Conservation (phyloP, 1,140 invertebrate genomes). For the Hestina assimilis region DNA sequence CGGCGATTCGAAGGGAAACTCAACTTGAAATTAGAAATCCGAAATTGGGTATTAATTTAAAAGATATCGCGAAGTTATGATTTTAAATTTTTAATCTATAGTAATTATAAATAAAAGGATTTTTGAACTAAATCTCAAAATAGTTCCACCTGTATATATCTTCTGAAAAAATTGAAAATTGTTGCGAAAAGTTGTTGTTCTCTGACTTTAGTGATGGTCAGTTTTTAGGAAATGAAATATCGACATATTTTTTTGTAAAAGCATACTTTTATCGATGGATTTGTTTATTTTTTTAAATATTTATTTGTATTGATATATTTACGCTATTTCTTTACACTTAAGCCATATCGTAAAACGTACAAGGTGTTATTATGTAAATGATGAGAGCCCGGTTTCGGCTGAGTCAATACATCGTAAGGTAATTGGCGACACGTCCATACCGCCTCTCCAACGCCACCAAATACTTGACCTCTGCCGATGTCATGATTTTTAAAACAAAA, state of each 20-base stretch:
- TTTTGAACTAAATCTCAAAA: too few relatives aligned
- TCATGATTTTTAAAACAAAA: conserved; percentile 21
- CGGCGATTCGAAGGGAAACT: conserved; percentile 64
- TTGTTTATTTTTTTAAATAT: background rate
- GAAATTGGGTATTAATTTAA: conserved; percentile 29
- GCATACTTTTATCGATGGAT: background rate
- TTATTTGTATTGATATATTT: background rate
- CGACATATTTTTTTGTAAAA: background rate
- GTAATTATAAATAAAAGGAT: background rate
- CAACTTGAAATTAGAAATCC: conserved; percentile 58
- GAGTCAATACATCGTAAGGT: conserved; percentile 66
- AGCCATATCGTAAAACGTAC: conserved; percentile 29
- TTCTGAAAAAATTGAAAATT: too few relatives aligned
- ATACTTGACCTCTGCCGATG: conserved; percentile 44
- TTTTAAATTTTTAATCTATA: background rate
- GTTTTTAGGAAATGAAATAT: too few relatives aligned
- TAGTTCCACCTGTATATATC: too few relatives aligned
- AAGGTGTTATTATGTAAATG: conserved; percentile 77
- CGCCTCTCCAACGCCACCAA: conserved; percentile 25
- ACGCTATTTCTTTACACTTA: conserved; percentile 29
- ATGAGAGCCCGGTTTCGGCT: conserved; percentile 68
- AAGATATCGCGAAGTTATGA: conserved; percentile 18
- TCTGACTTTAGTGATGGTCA: too few relatives aligned
- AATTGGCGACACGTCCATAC: conserved; percentile 70
- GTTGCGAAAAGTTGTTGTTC: too few relatives aligned